phyloP scores from a whole-genome alignment of 2,797 vertebrate genomes.

The Amniataba percoides region DNA sequence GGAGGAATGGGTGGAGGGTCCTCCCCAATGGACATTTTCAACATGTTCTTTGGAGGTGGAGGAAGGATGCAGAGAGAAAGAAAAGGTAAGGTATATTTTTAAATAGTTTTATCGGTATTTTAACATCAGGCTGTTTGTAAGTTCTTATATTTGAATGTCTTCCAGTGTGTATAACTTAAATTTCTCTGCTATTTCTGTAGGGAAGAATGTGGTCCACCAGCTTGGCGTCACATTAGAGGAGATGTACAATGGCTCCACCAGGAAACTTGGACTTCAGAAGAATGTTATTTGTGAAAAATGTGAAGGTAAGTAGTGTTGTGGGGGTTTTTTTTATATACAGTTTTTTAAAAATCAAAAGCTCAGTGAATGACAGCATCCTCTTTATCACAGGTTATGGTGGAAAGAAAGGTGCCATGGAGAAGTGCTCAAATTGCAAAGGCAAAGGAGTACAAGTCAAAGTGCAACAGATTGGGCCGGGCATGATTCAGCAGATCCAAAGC shows the following conservation, averaged over 20 bases:
- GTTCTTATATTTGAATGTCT: not conserved
- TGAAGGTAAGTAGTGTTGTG: conserved; percentile 86
- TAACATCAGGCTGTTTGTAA: not conserved
- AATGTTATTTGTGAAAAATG: conserved; percentile 96
- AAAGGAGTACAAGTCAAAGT: conserved; percentile 92
- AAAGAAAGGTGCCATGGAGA: conserved; percentile 93
- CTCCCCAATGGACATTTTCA: conserved; percentile 98
- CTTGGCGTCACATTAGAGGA: conserved; percentile 92
- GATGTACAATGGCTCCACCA: conserved; percentile 92
- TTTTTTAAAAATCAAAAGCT: not conserved
- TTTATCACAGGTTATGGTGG: conserved; percentile 90
- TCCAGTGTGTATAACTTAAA: not conserved
- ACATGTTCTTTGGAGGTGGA: conserved; percentile 99
- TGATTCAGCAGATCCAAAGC: conserved; percentile 98
- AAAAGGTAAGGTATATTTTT: conserved; percentile 86
- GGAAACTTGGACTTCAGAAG: conserved; percentile 95
- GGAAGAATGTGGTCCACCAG: conserved; percentile 96
- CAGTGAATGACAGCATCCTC: not conserved
- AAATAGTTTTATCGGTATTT: not conserved
- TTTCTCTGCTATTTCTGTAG: conserved; percentile 70
- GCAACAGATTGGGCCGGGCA: conserved; percentile 96
- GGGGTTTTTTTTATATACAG: not conserved
- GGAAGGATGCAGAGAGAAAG: conserved; percentile 95
- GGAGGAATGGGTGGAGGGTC: conserved; percentile 90
- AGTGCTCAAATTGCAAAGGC: conserved; percentile 94